phyloP scores from a whole-genome alignment of 2,113 vertebrate genomes.

The Chamaea fasciata region DNA sequence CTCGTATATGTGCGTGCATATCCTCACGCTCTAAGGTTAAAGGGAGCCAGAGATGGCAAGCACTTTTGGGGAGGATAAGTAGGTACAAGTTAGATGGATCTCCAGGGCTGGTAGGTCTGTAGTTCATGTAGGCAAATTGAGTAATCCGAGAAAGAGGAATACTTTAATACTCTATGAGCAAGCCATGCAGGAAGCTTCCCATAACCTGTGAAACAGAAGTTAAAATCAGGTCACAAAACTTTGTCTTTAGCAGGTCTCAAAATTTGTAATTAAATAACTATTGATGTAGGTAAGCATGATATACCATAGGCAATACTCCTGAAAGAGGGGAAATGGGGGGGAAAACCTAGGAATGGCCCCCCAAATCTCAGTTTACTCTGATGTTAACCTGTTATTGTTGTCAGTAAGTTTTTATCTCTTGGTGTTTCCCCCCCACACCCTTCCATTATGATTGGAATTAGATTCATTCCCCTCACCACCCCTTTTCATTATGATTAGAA shows the following conservation, averaged over 20 bases:
- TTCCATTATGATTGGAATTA: too few relatives aligned
- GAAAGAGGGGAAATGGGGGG: neutral
- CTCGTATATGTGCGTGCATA: conserved; percentile 27
- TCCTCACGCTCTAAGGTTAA: conserved; percentile 12
- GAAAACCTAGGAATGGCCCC: neutral
- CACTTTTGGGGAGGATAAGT: neutral
- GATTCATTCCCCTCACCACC: too few relatives aligned
- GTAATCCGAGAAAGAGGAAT: neutral
- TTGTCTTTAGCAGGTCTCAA: neutral
- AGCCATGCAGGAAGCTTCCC: neutral
- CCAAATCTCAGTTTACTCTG: neutral
- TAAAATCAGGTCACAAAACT: neutral
- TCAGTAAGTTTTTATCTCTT: neutral
- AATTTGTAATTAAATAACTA: neutral
- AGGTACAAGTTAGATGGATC: neutral
- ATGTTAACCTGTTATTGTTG: neutral
- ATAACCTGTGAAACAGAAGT: neutral
- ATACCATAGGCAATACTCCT: neutral
- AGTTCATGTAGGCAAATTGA: neutral
- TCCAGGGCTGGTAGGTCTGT: neutral
- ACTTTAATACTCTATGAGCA: neutral
- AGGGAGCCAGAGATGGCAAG: neutral
- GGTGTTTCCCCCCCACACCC: accelerated
- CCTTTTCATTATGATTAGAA: too few relatives aligned
- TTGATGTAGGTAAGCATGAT: neutral